Conservation (phyloP, 2,888 invertebrate species). For the Neoscelio sp. region DNA sequence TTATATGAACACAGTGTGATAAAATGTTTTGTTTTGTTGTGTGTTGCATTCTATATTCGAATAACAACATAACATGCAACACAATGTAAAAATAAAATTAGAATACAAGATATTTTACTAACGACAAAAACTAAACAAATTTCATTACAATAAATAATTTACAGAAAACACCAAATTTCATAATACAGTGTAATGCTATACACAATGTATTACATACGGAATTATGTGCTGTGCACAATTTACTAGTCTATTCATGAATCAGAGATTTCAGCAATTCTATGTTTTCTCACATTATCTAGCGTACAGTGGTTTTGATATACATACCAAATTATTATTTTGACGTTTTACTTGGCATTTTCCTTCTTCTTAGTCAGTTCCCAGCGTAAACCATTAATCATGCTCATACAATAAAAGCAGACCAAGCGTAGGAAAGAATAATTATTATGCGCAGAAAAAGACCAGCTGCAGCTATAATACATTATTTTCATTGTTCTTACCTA, state of each 20-base stretch:
- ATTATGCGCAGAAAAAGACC: conserved; percentile 70
- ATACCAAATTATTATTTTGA: conserved; percentile 77
- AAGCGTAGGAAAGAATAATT: conserved; percentile 74
- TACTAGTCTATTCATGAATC: not conserved
- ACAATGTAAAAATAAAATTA: no score
- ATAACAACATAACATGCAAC: no score
- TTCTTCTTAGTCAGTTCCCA: conserved; percentile 58
- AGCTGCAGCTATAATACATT: conserved; percentile 43
- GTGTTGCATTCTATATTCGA: no score
- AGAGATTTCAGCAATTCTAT: conserved; percentile 52
- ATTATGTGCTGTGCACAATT: no score
- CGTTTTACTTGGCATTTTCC: conserved; percentile 71
- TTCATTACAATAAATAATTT: no score
- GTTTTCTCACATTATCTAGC: conserved; percentile 46
- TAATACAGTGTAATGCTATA: no score
- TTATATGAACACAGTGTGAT: no score
- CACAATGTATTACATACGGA: no score
- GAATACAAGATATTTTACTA: no score
- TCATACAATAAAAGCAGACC: conserved; percentile 73
- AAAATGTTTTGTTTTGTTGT: no score
- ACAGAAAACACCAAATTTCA: no score
- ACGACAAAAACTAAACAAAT: no score
- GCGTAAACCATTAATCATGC: conserved; percentile 76
- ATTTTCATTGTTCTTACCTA: conserved; percentile 57
- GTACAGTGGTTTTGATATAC: conserved; percentile 71